Conservation (phyloP, 2,888 invertebrate genomes). For the Cosmia trapezina region DNA sequence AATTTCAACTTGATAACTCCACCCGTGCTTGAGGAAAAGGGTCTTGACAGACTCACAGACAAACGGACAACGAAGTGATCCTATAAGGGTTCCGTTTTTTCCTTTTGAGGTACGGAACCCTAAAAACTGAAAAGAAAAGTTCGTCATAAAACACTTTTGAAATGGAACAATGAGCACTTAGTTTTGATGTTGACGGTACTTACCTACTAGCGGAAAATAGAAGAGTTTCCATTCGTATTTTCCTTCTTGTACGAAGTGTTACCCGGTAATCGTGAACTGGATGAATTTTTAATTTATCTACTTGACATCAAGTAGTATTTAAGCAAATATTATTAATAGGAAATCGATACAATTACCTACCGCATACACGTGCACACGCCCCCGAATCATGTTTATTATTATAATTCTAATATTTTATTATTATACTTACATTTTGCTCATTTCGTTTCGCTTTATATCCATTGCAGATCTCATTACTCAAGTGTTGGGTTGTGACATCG, state of each 20-base stretch:
- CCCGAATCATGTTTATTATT: slow-evolving; percentile 2
- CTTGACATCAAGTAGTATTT: neutral
- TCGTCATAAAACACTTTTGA: neutral
- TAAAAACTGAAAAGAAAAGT: slow-evolving; percentile 13
- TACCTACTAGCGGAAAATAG: neutral
- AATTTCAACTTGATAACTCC: no score
- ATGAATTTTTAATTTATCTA: neutral
- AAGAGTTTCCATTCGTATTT: slow-evolving; percentile 28
- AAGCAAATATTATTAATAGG: slow-evolving; percentile 34
- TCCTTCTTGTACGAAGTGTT: slow-evolving; percentile 19
- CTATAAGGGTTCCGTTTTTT: no score
- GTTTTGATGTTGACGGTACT: slow-evolving; percentile 26
- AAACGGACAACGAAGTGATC: no score
- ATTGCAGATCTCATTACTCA: slow-evolving; percentile 15
- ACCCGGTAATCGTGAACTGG: neutral
- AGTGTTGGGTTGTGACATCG: slow-evolving; percentile 8
- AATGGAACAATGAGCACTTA: slow-evolving; percentile 40
- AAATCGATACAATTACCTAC: slow-evolving; percentile 33
- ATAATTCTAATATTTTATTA: neutral
- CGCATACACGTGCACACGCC: neutral
- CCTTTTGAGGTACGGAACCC: no score
- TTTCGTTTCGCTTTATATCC: neutral
- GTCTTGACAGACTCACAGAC: no score
- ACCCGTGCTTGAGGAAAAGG: no score
- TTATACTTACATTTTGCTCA: neutral